Evolutionary conservation across 2,888 invertebrate genomes (phyloP), one percentile per base, ranked within the genome.

Genomic region (Sepiola atlantica): DNA sequence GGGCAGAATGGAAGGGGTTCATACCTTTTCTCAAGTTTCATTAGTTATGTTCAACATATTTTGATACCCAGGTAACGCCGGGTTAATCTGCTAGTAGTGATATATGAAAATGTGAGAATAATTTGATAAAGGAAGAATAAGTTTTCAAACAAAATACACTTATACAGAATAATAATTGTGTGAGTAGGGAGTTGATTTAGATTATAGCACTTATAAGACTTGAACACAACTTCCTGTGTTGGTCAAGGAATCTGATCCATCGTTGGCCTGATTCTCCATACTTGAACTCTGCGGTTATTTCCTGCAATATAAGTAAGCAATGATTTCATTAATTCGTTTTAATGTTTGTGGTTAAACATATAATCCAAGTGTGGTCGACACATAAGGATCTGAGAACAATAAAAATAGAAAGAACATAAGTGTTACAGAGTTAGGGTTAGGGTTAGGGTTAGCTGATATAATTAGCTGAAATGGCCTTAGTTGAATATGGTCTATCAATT

Each of bases 181-280:
- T 1, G 1, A 77, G 61, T n/a, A 32, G n/a, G n/a, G n/a, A 77
- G n/a, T 77, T 77, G 77, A 14, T 77, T 77, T 77, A n/a, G n/a
- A 77, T 77, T 77, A 77, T n/a, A 77, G 77, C n/a, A 77, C 77
- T 77, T 77, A 77, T n/a, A 77, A 77, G 77, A 32, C 77, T 77
- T n/a, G n/a, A 32, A n/a, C n/a, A 32, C n/a, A 32, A 77, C 77
- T 77, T 77, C 77, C 77, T 77, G 77, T 16, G 21, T n/a, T n/a
- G n/a, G 77, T 77, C 77, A 77, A 77, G 16, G 32, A 45, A 1
- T 77, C 16, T 77, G 32, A 77, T n/a, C 77, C n/a, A 77, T 77
- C 16, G 16, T n/a, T 77, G 77, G 32, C 77, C 77, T 32, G n/a
- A 77, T 77, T 77, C n/a, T 77, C 16, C 77, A 77, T n/a, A 77